Conservation (phyloP, 2,797 vertebrate genomes). For the Gephyroberyx darwinii region DNA sequence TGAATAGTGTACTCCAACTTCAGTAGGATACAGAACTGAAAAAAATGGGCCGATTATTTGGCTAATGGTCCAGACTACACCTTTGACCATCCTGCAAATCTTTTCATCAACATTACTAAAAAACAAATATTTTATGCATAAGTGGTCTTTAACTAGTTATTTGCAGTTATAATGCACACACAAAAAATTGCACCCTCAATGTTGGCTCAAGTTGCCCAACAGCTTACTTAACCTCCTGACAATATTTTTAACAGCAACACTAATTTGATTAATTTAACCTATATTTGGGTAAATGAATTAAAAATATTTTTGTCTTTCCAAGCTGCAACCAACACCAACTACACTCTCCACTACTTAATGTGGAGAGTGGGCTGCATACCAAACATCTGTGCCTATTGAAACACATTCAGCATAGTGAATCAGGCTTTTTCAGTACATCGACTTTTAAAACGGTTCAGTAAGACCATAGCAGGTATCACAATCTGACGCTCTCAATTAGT, state of each 20-base stretch:
- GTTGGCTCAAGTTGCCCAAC: constrained; percentile 5
- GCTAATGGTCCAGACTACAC: too few species aligned
- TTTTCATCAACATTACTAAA: too few species aligned
- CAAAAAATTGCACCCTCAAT: background rate
- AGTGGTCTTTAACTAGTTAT: background rate
- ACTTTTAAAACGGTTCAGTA: constrained; percentile 38
- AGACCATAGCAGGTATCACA: too few species aligned
- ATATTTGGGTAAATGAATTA: constrained; percentile 36
- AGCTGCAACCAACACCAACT: constrained; percentile 58
- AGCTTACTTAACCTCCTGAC: constrained; percentile 39
- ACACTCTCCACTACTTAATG: constrained; percentile 64
- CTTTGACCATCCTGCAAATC: too few species aligned
- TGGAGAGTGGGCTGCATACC: constrained; percentile 57
- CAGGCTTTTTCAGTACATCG: constrained; percentile 54
- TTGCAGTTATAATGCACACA: constrained; percentile 6
- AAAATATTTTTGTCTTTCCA: too few species aligned
- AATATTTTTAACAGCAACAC: constrained; percentile 44
- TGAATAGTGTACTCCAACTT: too few species aligned
- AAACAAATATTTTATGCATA: too few species aligned
- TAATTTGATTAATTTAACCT: constrained; percentile 44
- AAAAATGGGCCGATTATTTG: too few species aligned
- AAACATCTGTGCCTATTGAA: too few species aligned
- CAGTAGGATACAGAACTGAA: too few species aligned
- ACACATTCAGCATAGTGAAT: constrained; percentile 53
- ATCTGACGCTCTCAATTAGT: constrained; percentile 17